Conservation (phyloP, 2,113 vertebrate genomes). For the Zosterops hypoxanthus region DNA sequence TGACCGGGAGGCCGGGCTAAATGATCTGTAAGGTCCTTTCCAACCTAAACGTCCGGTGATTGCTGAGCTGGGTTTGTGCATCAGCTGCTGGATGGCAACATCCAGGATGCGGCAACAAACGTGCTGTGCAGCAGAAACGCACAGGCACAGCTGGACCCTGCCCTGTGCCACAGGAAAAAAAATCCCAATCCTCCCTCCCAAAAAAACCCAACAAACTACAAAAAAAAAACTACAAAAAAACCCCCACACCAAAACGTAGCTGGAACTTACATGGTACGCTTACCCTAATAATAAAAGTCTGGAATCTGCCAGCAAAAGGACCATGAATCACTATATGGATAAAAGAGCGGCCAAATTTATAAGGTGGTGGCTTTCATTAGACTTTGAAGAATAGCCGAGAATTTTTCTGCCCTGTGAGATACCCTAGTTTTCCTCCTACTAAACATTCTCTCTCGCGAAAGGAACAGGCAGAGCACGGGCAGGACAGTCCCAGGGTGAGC, state of each 20-base stretch:
- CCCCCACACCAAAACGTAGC: too few species aligned
- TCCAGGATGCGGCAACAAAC: fast-evolving
- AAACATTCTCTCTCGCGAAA: fast-evolving
- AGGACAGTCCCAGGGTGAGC: neutral
- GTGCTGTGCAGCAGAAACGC: neutral
- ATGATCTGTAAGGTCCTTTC: fast-evolving
- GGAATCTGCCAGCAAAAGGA: neutral
- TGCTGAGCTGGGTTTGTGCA: fast-evolving
- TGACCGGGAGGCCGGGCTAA: fast-evolving
- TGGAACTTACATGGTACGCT: fast-evolving
- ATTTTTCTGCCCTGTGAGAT: neutral
- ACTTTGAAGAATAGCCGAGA: neutral
- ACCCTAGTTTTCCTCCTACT: fast-evolving
- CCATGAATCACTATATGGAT: fast-evolving
- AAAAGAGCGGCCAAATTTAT: neutral
- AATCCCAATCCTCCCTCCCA: too few species aligned
- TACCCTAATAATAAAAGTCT: fast-evolving
- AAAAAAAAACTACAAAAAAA: too few species aligned
- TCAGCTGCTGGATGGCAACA: neutral
- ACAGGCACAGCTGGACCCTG: fast-evolving
- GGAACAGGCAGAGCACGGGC: neutral
- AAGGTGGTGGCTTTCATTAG: neutral
- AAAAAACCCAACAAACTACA: too few species aligned
- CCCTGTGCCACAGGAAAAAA: neutral
- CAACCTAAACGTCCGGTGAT: fast-evolving